A percentile compares a stretch with the other conserved stretches of the same genome.
phyloP scores from a whole-genome alignment of 1,140 invertebrate genomes.

The Pollicipes pollicipes region DNA sequence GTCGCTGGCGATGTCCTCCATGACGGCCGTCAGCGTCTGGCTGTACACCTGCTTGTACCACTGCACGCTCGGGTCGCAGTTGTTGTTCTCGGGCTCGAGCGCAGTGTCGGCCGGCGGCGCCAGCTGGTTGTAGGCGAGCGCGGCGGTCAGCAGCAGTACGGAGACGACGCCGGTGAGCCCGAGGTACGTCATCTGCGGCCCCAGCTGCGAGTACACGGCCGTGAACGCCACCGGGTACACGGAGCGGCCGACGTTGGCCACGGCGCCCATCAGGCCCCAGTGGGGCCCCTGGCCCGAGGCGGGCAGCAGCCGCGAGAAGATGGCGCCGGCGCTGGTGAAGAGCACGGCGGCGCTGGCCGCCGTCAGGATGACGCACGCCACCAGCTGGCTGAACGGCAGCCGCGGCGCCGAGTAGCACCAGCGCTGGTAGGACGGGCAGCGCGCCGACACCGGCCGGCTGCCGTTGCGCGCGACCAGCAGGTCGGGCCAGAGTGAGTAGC shows the following conservation, averaged over 20 bases:
- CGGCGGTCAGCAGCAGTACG: not conserved
- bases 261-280: not conserved
- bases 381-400: constrained; percentile 1
- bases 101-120: not conserved
- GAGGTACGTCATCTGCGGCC: not conserved
- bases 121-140: not conserved
- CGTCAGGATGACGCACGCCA: not conserved
- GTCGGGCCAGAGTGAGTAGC: too few relatives aligned
- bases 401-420: not conserved
- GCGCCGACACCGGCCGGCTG: not conserved
- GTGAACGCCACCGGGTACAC: not conserved
- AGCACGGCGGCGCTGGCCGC: not conserved
- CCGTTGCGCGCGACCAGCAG: too few relatives aligned
- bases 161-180: not conserved
- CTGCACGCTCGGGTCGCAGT: not conserved
- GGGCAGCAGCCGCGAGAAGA: constrained; percentile 4
- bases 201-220: not conserved
- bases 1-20: not conserved
- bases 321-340: not conserved
- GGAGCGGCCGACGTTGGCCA: not conserved
- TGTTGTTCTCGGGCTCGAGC: not conserved
- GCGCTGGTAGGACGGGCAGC: not conserved
- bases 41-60: not conserved
- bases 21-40: not conserved
- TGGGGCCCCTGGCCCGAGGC: not conserved